Percentiles rank a stretch among this genome's conserved stretches.
Conservation (phyloP, 2,113 vertebrate genomes). For the Neogobius melanostomus region DNA sequence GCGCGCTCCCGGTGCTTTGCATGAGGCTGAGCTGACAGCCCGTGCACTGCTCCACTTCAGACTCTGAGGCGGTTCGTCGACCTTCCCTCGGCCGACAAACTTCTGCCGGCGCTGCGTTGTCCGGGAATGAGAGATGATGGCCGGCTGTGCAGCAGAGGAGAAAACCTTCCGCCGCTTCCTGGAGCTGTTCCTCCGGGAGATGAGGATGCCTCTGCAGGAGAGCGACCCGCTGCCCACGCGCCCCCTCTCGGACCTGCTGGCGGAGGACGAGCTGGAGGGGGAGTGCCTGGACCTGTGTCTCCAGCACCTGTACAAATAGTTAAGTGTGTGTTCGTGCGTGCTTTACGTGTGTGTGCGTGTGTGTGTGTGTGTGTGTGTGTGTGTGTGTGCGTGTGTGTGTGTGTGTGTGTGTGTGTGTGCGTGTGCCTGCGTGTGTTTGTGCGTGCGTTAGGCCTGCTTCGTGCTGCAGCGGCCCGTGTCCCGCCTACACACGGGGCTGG, state of each 20-base stretch:
- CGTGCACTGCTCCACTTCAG: slow-evolving; percentile 27
- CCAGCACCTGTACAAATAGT: slow-evolving; percentile 99
- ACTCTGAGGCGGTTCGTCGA: slow-evolving; percentile 22
- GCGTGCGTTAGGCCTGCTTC: slow-evolving; percentile 7
- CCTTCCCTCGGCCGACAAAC: slow-evolving; percentile 37
- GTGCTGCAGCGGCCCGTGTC: slow-evolving; percentile 4
- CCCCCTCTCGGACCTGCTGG: slow-evolving; percentile 86
- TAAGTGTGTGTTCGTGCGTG: slow-evolving; percentile 77
- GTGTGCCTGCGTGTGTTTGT: slow-evolving; percentile 10
- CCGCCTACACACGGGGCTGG: neutral
- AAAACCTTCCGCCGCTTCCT: slow-evolving; percentile 96
- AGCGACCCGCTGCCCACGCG: slow-evolving; percentile 83
- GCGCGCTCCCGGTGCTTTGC: slow-evolving; percentile 61
- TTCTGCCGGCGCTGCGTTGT: slow-evolving; percentile 60
- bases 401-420: neutral
- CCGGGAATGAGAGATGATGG: slow-evolving; percentile 94
- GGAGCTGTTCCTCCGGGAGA: slow-evolving; percentile 94
- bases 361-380: too few relatives aligned
- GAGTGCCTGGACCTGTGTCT: slow-evolving; percentile 96
- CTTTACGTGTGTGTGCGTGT: neutral
- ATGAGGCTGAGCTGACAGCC: slow-evolving; percentile 65
- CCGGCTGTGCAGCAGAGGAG: slow-evolving; percentile 89
- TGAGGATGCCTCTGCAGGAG: slow-evolving; percentile 89
- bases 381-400: slow-evolving; percentile 61
- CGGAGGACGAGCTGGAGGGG: slow-evolving; percentile 92